Base-by-base conservation (phyloP, 2,113 vertebrate species). In the Lagopus muta region DNA sequence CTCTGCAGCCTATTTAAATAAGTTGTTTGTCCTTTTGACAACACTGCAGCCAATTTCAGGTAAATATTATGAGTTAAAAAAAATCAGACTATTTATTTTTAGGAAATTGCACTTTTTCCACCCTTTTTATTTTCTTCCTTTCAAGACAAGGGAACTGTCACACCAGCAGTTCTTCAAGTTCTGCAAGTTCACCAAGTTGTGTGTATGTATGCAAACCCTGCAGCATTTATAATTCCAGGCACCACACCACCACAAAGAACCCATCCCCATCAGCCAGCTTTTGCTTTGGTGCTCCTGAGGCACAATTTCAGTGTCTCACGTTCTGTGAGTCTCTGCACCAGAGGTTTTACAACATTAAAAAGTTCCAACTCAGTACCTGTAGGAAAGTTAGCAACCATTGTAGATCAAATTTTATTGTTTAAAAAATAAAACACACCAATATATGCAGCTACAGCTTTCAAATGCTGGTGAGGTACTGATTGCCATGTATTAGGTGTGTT, bases 381-480 rank as follows among this genome's bases (percentile, higher is more conserved):
- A 84, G 36, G 36, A 77, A 96, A 95, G 95, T 95, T 94, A 86
- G 73, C 77, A 94, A 96, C 93, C 82, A 65, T 78, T 77, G 82
- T 88, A 92, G 75, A 95, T 94, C 94, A 95, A 77, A 11, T 69
- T 95, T 93, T 74, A 90, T 27, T 43, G 86, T 18, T 64, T 20
- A 54, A 73, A 74, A 71, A 79, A 78, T 92, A 87, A 89, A 77
- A 5, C 57, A 52, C 32, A 38, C 12, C 74, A 17, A 55, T 6
- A 12, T 66, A 69, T 58, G 65, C 91, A 88, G 77, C 64, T 79
- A 24, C 11, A 34, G 79, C 38, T 91, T 85, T 74, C 69, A 73
- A 83, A 61, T 50, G 74, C 55, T 75, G 78, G 32, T 21, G 61
- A 93, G 76, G 6, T 42, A 6, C 52, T 75, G 78, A 67, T 70